Conservation (phyloP, 2,888 invertebrate genomes). For the Philaethria dido region DNA sequence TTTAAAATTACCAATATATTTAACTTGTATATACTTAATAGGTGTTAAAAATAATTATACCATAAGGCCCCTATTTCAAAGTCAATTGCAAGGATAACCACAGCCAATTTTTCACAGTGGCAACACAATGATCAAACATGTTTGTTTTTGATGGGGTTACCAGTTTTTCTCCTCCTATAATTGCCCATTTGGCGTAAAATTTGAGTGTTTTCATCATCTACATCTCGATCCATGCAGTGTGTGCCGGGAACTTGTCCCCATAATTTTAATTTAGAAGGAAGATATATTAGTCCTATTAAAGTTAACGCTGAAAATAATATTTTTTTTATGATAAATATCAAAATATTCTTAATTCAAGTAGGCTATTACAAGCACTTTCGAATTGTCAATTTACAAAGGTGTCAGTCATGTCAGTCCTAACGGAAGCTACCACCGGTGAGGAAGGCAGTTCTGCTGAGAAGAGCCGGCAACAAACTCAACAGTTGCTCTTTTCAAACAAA, state of each 20-base stretch:
- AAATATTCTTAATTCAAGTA: too few relatives aligned
- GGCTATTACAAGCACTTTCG: too few relatives aligned
- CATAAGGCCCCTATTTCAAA: slow-evolving; percentile 34
- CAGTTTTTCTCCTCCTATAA: slow-evolving; percentile 82
- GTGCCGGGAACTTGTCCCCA: slow-evolving; percentile 85
- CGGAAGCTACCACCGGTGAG: too few relatives aligned
- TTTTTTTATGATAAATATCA: background rate
- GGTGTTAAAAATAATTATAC: slow-evolving; percentile 14
- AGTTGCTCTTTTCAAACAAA: too few relatives aligned
- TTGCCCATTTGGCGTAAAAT: slow-evolving; percentile 86
- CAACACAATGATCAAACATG: slow-evolving; percentile 61
- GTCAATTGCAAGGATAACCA: slow-evolving; percentile 29
- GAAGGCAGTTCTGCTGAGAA: too few relatives aligned
- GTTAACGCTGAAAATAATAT: slow-evolving; percentile 84
- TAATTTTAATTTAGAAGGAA: slow-evolving; percentile 86
- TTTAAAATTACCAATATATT: background rate
- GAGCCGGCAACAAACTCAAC: too few relatives aligned
- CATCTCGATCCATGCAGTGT: slow-evolving; percentile 76
- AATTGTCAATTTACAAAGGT: too few relatives aligned
- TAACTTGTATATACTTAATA: slow-evolving; percentile 10
- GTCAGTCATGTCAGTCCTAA: too few relatives aligned
- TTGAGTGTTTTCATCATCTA: slow-evolving; percentile 88
- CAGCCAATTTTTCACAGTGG: slow-evolving; percentile 30
- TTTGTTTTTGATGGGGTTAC: slow-evolving; percentile 67
- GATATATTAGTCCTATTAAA: slow-evolving; percentile 86